Evolutionary conservation across 2,888 invertebrate species (phyloP).

Genomic region (Mimachlamys varia): DNA sequence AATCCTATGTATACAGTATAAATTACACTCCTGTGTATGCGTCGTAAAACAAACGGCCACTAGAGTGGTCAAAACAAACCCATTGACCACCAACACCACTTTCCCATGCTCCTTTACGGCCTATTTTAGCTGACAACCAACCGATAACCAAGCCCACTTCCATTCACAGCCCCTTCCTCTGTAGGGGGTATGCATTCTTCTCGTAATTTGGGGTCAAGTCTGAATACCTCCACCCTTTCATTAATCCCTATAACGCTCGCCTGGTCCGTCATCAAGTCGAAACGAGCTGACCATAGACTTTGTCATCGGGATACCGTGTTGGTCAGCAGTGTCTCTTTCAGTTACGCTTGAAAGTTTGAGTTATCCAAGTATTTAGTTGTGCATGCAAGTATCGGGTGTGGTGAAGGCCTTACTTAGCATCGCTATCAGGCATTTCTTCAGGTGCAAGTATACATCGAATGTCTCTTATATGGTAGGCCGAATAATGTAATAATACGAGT

Average conservation of each 20-base stretch:
- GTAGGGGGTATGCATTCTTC: not conserved
- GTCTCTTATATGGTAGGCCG: no score
- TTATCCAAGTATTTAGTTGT: no score
- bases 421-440: no score
- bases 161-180: not conserved
- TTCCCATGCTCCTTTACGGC: not conserved
- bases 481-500: no score
- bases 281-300: not conserved
- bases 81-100: not conserved
- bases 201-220: not conserved
- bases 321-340: no score
- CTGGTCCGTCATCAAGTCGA: not conserved
- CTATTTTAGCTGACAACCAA: not conserved
- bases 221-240: not conserved
- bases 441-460: no score
- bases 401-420: no score
- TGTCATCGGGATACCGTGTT: not conserved
- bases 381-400: no score
- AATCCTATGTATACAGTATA: not conserved
- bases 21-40: not conserved
- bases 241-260: not conserved
- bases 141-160: not conserved
- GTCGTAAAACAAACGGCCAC: not conserved
- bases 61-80: not conserved
- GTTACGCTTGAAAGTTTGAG: no score